Evolutionary conservation across 35 echinoderm and acorn worm genomes (phyloP).

Genomic region (Heliocidaris erythrogramma): DNA sequence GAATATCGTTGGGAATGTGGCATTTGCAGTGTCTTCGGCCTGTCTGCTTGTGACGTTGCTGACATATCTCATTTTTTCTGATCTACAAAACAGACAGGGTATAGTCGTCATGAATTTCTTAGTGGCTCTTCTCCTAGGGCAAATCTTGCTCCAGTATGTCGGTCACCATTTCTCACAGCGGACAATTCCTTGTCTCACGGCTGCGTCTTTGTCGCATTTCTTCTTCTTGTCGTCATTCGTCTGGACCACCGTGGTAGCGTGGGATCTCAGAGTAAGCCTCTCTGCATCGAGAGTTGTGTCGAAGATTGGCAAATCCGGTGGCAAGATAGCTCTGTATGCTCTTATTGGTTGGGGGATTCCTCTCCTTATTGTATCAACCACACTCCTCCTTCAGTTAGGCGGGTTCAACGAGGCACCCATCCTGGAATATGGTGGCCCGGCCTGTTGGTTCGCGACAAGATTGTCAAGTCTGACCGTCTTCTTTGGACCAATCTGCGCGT

Average conservation of each 20-base stretch:
- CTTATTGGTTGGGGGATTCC: constrained; percentile 7
- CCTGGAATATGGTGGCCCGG: background rate
- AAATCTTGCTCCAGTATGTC: constrained; percentile 20
- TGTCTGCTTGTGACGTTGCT: background rate
- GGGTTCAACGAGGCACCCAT: background rate
- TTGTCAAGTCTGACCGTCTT: background rate
- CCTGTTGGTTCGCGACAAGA: background rate
- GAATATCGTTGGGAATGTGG: background rate
- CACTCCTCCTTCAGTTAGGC: background rate
- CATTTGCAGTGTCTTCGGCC: background rate
- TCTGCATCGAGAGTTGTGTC: background rate
- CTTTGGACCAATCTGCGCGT: background rate
- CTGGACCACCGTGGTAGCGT: constrained; percentile 11
- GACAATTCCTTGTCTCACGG: background rate
- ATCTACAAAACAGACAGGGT: constrained; percentile 1
- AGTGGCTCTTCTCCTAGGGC: constrained; percentile 12
- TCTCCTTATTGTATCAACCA: background rate
- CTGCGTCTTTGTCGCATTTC: background rate
- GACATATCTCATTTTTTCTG: constrained; percentile 1
- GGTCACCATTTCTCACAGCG: background rate
- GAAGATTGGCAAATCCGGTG: background rate
- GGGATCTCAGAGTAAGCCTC: constrained; percentile 9
- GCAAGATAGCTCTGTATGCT: background rate
- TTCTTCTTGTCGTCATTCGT: constrained; percentile 14
- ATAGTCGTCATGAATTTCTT: constrained; percentile 15